Evolutionary conservation across 2,888 invertebrate genomes (phyloP), one percentile per base, ranked within the genome.

Genomic region (Agapostemon virescens): DNA sequence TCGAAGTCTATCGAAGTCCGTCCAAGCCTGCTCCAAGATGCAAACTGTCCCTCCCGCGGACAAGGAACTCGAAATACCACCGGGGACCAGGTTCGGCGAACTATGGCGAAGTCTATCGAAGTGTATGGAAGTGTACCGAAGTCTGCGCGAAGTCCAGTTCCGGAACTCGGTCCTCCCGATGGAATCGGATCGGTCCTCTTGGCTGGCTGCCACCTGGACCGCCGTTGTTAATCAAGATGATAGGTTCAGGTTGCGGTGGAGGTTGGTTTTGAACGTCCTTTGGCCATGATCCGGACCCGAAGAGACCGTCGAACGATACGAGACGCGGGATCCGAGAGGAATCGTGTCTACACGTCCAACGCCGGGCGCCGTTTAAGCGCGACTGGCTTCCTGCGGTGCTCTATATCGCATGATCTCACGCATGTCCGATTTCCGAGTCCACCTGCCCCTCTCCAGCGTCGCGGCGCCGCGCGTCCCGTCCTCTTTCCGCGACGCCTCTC

Each of bases 331-430:
- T 13, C 23, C 45, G 40, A 36, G 36, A 20, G 13, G 26, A 72
- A 15, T 30, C 63, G 9, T 68, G 67, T 69, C 68, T 69, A 76
- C 85, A 80, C 87, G 85, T 82, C 90, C 86, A 88, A 81, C 84
- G 81, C 85, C 77, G 85, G 79, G 86, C 89, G 89, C 84, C 85
- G 90, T 89, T 88, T 89, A 84, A 87, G 85, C 86, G 89, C 85
- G 84, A 89, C 90, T 91, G 88, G 71, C 82, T 83, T 87, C 55
- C 83, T 74, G 72, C 83, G 85, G 76, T 80, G 74, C 74, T 76
- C 79, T 86, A 84, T 87, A 90, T 88, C 85, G 84, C 76, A 76
- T 71, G 74, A 88, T 88, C 88, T 90, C 87, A 90, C 90, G 90
- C 90, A 90, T 90, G 90, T 88, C 84, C 85, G 85, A 87, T 84